Percentiles rank a stretch among this genome's conserved stretches.
Conservation (phyloP, 2,797 vertebrate genomes). For the Lagodon rhomboides region DNA sequence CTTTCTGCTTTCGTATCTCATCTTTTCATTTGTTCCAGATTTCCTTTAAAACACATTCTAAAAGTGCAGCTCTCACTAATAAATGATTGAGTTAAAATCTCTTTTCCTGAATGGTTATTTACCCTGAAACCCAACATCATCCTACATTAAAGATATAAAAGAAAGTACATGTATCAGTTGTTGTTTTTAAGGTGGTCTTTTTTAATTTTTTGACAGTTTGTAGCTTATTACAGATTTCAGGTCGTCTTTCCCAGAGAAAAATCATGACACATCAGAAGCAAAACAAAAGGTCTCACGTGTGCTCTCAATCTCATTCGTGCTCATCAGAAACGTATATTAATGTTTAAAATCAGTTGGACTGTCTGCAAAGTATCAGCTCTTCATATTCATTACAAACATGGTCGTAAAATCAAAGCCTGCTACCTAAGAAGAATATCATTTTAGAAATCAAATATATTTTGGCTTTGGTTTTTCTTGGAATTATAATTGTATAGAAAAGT, state of each 20-base stretch:
- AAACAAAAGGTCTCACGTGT: neutral
- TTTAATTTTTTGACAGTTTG: constrained; percentile 39
- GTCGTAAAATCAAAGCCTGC: constrained; percentile 61
- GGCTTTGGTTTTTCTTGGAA: constrained; percentile 62
- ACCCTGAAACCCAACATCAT: neutral
- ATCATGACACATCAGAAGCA: constrained; percentile 50
- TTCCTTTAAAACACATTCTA: neutral
- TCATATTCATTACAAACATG: constrained; percentile 48
- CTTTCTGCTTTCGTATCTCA: neutral
- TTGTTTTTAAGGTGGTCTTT: constrained; percentile 33
- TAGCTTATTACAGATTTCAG: constrained; percentile 52
- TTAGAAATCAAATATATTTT: constrained; percentile 62
- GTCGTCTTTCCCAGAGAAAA: constrained; percentile 37
- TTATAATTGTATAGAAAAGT: constrained; percentile 38
- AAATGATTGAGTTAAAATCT: constrained; percentile 1
- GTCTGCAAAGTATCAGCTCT: constrained; percentile 25
- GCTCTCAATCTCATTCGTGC: constrained; percentile 2
- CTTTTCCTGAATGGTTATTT: neutral
- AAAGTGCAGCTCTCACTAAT: constrained; percentile 10
- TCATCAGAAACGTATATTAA: neutral
- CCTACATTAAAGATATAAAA: constrained; percentile 8
- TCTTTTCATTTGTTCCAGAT: neutral
- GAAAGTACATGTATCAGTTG: neutral
- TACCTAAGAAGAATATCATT: constrained; percentile 27
- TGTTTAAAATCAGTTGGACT: constrained; percentile 6